Base-by-base conservation (phyloP, 2,888 invertebrate species). In the Phorcus lineatus region DNA sequence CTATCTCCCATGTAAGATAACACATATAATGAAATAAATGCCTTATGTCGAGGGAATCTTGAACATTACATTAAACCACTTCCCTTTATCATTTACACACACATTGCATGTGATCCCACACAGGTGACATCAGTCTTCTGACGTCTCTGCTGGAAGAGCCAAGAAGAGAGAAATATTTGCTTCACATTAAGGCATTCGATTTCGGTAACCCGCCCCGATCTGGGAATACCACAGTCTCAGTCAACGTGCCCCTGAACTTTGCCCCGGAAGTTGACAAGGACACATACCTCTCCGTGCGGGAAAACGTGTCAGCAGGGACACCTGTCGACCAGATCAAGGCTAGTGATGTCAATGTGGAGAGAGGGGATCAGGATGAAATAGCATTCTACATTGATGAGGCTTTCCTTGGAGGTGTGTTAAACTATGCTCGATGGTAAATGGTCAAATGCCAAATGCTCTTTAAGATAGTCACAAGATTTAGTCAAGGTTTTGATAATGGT, bases 161-260 rank as follows among this genome's bases (percentile, higher is more conserved):
- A 70, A 9, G 66, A 31, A 47, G 66, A 70, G 66, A 76, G 16
- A 28, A 24, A 36, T 80, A 67, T 28, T 6, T 17, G 53, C 54
- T 80, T 13, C 47, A 24, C 7, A 24, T 80, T 36, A 77, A 36
- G 17, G 80, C 77, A 2, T 47, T 66, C 22, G 80, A 80, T 31
- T 77, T 57, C 11, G 80, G 80, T 0, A 47, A 70, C 66, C 80
- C 80, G n/a, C 36, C 66, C 4, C 66, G n/a, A 1, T 77, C 80
- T 11, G 54, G 66, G 19, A 31, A 22, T 3, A 54, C 70, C 22
- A 77, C 77, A 16, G 55, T 80, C 22, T 31, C 36, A 17, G 40
- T 80, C 17, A 47, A 47, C 28, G 77, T 82, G 17, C 80, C 82
- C 13, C 13, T 80, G 6, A 82, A 82, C 67, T 75, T 53, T 75